Conservation (phyloP, 2,797 vertebrate genomes). For the Geotrypetes seraphini region DNA sequence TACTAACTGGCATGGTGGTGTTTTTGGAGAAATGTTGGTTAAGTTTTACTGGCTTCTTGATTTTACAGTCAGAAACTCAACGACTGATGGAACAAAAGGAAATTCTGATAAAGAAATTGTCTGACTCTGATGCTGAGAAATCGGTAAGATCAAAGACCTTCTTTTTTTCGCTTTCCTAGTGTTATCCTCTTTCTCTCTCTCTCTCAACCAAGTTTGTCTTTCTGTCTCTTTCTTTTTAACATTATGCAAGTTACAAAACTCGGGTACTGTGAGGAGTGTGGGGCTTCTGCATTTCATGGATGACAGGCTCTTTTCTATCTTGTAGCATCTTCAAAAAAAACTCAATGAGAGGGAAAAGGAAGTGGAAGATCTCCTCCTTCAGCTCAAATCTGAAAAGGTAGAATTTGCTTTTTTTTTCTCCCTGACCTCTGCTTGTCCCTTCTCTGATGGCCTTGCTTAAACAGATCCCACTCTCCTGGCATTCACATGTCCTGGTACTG, state of each 20-base stretch:
- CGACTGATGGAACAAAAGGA: slow-evolving; percentile 63
- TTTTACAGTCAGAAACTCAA: background rate
- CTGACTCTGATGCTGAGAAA: slow-evolving; percentile 69
- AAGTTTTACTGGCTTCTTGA: no score
- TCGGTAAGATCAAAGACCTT: slow-evolving; percentile 47
- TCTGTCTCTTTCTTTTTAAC: no score
- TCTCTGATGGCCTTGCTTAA: background rate
- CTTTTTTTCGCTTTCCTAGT: background rate
- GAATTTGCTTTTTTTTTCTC: background rate
- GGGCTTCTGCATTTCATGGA: background rate
- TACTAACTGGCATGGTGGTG: no score
- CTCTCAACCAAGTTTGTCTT: no score
- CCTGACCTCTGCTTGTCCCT: background rate
- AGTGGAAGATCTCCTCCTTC: slow-evolving; percentile 48
- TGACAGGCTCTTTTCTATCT: slow-evolving; percentile 7
- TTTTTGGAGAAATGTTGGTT: no score
- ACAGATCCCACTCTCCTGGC: no score
- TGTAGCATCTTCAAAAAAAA: slow-evolving; percentile 64
- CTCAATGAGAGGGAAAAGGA: slow-evolving; percentile 76
- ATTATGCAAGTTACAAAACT: no score
- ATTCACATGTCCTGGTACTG: no score
- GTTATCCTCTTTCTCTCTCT: no score
- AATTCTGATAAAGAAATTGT: slow-evolving; percentile 61
- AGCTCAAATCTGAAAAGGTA: slow-evolving; percentile 80
- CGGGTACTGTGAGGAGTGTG: no score